These are phyloP conservation scores for Falco columbarius DNA, from an alignment of 2,797 vertebrate species.

Conservation along the genomic window DNA sequence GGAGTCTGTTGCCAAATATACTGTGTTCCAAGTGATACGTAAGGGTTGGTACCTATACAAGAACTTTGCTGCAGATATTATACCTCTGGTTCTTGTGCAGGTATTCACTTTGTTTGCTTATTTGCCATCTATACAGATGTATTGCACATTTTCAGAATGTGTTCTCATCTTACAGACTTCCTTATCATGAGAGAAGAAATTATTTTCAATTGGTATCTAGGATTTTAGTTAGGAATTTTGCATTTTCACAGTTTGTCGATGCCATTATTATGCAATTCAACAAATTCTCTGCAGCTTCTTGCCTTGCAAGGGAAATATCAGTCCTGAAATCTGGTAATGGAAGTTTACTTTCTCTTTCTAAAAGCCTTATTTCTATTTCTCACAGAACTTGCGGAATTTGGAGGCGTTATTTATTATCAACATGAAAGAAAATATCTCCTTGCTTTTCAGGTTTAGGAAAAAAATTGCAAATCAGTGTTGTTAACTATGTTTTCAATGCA, in stretches of 20 bases:
- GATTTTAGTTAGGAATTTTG: slow-evolving; percentile 30
- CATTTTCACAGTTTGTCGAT: not conserved
- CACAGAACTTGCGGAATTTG: not conserved
- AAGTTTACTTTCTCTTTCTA: not conserved
- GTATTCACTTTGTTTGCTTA: slow-evolving; percentile 1
- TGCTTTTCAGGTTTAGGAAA: not conserved
- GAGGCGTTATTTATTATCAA: not conserved
- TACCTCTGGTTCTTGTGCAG: not conserved
- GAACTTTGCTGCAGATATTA: not conserved
- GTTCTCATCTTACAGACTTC: slow-evolving; percentile 39
- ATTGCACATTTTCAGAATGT: slow-evolving; percentile 40
- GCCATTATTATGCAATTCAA: not conserved
- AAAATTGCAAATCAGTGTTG: not conserved
- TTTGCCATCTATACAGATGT: not conserved
- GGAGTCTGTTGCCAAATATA: not conserved
- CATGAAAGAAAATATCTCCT: not conserved
- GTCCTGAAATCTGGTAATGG: not conserved
- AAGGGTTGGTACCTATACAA: not conserved
- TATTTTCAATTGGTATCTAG: slow-evolving; percentile 9
- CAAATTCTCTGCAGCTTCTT: slow-evolving; percentile 5
- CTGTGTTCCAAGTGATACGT: not conserved
- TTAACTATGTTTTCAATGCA: not conserved
- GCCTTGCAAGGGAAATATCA: not conserved
- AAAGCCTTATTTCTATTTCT: slow-evolving; percentile 14
- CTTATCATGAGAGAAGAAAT: not conserved